These are phyloP conservation scores for Hemithea aestivaria DNA, from an alignment of 2,888 invertebrate species.

Conservation along the genomic window DNA sequence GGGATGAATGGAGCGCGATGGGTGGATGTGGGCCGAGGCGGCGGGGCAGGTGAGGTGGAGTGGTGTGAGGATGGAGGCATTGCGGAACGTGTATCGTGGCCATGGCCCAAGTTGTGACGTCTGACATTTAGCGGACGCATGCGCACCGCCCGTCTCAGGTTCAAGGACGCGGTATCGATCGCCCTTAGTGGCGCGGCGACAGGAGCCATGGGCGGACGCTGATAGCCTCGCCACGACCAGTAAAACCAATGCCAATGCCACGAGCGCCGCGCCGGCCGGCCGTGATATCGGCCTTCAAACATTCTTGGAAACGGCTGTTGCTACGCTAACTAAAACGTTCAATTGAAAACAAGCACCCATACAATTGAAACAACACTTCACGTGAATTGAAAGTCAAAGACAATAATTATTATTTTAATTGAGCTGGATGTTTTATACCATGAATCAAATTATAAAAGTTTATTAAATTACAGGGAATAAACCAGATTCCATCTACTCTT, in stretches of 20 bases:
- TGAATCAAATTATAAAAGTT: too few relatives aligned
- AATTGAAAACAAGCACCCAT: background rate
- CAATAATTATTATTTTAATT: too few relatives aligned
- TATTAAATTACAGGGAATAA: too few relatives aligned
- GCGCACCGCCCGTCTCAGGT: constrained; percentile 53
- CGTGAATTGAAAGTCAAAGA: too few relatives aligned
- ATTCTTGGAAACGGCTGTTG: constrained; percentile 9
- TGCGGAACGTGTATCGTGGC: constrained; percentile 58
- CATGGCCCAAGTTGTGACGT: constrained; percentile 71
- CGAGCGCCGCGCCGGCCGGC: constrained; percentile 30
- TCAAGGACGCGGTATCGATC: constrained; percentile 73
- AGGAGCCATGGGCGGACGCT: constrained; percentile 59
- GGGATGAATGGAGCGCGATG: constrained; percentile 49
- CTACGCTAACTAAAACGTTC: background rate
- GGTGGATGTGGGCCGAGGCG: constrained; percentile 15
- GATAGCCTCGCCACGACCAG: constrained; percentile 39
- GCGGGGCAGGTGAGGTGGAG: constrained; percentile 16
- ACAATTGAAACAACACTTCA: too few relatives aligned
- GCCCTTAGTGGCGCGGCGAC: constrained; percentile 45
- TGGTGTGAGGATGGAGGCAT: constrained; percentile 34
- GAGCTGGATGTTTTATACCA: too few relatives aligned
- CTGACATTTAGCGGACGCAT: constrained; percentile 55
- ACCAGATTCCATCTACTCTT: too few relatives aligned
- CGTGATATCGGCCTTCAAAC: background rate
- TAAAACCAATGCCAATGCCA: constrained; percentile 62